A percentile compares a stretch with the other conserved stretches of the same genome.
Evolutionary conservation across 2,888 invertebrate genomes (phyloP).

Genomic region (Notodromas monacha): DNA sequence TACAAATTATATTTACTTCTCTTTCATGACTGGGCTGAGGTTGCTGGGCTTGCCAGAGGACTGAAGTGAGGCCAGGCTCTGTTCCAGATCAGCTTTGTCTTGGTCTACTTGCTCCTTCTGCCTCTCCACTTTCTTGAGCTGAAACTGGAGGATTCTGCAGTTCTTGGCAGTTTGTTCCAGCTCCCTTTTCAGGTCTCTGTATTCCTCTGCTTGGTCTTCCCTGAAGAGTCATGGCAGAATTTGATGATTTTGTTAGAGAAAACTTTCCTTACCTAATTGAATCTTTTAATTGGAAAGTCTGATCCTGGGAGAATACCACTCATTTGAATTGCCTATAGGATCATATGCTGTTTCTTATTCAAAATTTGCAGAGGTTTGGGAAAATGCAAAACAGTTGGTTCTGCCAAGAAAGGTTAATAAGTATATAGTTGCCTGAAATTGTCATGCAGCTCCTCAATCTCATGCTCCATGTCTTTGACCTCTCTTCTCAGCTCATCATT

Average conservation of each 20-base stretch:
- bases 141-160: slow-evolving; percentile 87
- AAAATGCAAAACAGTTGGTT: too few relatives aligned
- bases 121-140: slow-evolving; percentile 76
- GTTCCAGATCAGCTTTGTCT: slow-evolving; percentile 11
- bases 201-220: slow-evolving; percentile 89
- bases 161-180: slow-evolving; percentile 89
- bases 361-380: too few relatives aligned
- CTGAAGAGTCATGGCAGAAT: slow-evolving; percentile 20
- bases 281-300: too few relatives aligned
- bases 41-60: neutral
- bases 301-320: too few relatives aligned
- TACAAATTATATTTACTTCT: too few relatives aligned
- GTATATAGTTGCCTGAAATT: slow-evolving; percentile 37
- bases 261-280: too few relatives aligned
- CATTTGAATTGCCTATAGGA: too few relatives aligned
- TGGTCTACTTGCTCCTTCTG: slow-evolving; percentile 26
- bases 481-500: slow-evolving; percentile 80
- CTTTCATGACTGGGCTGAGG: too few relatives aligned
- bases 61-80: neutral
- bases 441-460: slow-evolving; percentile 96
- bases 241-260: too few relatives aligned
- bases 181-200: slow-evolving; percentile 67
- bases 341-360: too few relatives aligned
- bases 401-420: too few relatives aligned
- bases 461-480: slow-evolving; percentile 63